These are phyloP conservation scores for Spilarctia lutea DNA, from an alignment of 2,888 invertebrate genomes.

Conservation along the genomic window DNA sequence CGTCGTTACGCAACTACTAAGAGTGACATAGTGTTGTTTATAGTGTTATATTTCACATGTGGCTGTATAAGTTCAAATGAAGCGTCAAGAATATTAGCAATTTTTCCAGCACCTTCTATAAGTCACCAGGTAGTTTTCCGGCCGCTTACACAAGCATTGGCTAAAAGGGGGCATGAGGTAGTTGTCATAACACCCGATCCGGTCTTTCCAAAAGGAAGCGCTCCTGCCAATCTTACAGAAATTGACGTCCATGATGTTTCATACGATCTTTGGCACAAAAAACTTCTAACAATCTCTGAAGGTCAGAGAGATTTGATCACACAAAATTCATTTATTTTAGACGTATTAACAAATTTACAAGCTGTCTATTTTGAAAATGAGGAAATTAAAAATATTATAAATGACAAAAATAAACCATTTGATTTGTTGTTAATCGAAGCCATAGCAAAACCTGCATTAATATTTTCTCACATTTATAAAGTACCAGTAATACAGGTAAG, in stretches of 20 bases:
- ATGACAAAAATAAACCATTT: slow-evolving; percentile 39
- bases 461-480: slow-evolving; percentile 46
- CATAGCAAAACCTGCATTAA: slow-evolving; percentile 37
- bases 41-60: not conserved
- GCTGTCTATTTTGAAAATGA: slow-evolving; percentile 22
- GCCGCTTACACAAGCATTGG: slow-evolving; percentile 66
- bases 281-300: slow-evolving; percentile 21
- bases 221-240: slow-evolving; percentile 67
- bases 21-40: not conserved
- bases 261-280: slow-evolving; percentile 45
- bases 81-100: slow-evolving; percentile 66
- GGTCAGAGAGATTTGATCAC: slow-evolving; percentile 36
- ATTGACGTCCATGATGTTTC: slow-evolving; percentile 65
- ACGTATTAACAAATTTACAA: not conserved
- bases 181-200: slow-evolving; percentile 71
- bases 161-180: slow-evolving; percentile 73
- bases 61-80: slow-evolving; percentile 19
- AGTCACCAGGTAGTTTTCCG: slow-evolving; percentile 75
- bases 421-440: slow-evolving; percentile 57
- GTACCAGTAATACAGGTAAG: slow-evolving; percentile 60
- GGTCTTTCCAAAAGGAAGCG: slow-evolving; percentile 47
- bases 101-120: slow-evolving; percentile 67
- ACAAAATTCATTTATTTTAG: slow-evolving; percentile 4
- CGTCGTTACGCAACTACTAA: not conserved
- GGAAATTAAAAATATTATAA: slow-evolving; percentile 45